These are phyloP conservation scores for Hippocampus guttulatus DNA, from an alignment of 2,113 vertebrate species.

Conservation along the genomic window DNA sequence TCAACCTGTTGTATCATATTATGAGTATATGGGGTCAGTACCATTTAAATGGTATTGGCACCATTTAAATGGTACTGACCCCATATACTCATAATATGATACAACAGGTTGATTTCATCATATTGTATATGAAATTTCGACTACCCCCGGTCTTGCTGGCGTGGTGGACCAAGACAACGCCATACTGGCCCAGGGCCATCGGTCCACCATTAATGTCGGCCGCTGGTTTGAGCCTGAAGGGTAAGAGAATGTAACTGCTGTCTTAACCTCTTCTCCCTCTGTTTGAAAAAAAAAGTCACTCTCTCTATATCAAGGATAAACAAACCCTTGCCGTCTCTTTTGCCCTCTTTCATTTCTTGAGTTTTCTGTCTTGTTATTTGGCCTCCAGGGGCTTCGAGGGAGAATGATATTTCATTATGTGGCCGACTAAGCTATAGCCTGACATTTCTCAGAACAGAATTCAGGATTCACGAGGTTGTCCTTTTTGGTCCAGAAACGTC, in stretches of 20 bases:
- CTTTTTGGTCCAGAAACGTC: conserved; percentile 3
- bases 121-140: too few relatives aligned
- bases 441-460: conserved; percentile 46
- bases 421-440: conserved; percentile 38
- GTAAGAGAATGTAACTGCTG: background rate
- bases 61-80: too few relatives aligned
- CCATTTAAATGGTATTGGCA: too few relatives aligned
- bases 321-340: conserved; percentile 37
- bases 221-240: background rate
- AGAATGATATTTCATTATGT: conserved; percentile 64
- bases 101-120: too few relatives aligned
- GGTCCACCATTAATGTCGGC: too few relatives aligned
- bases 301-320: conserved; percentile 44
- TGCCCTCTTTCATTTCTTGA: conserved; percentile 44
- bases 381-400: conserved; percentile 59
- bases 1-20: too few relatives aligned
- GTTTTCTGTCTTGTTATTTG: conserved; percentile 51
- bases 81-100: too few relatives aligned
- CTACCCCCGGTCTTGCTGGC: too few relatives aligned
- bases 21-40: too few relatives aligned
- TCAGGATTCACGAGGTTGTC: conserved; percentile 12
- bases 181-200: too few relatives aligned
- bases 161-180: too few relatives aligned
- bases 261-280: conserved; percentile 4
- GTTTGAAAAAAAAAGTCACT: conserved; percentile 20